These are phyloP conservation scores for Clavelina lepadiformis DNA, from an alignment of 23 tunicate species.

Conservation along the genomic window DNA sequence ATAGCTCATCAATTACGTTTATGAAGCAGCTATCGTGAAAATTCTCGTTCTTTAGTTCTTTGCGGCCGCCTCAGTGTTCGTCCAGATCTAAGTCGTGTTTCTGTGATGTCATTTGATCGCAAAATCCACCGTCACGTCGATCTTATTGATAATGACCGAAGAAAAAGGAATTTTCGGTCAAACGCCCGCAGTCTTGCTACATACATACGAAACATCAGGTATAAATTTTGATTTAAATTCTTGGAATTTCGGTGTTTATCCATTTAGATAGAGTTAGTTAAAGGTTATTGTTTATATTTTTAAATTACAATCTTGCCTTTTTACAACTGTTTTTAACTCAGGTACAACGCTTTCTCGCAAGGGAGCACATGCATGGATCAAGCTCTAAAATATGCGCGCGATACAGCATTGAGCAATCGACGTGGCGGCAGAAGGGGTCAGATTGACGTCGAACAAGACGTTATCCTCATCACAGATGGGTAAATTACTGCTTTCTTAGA, in stretches of 20 bases:
- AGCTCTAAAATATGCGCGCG: constrained; percentile 11
- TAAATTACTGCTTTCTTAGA: neutral
- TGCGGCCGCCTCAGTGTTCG: too few relatives aligned
- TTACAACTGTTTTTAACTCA: neutral
- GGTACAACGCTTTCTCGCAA: constrained; percentile 3
- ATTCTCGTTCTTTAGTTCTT: too few relatives aligned
- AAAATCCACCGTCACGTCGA: neutral
- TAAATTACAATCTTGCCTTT: neutral
- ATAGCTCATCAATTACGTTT: too few relatives aligned
- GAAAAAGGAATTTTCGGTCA: too few relatives aligned
- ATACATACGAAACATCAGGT: too few relatives aligned
- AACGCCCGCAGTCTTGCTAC: too few relatives aligned
- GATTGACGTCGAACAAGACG: constrained; percentile 26
- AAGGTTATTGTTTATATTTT: neutral
- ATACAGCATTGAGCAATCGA: neutral
- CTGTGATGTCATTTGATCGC: constrained; percentile 5
- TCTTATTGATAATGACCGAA: neutral
- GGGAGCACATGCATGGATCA: constrained; percentile 19
- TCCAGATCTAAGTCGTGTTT: too few relatives aligned
- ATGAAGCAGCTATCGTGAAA: too few relatives aligned
- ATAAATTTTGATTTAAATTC: too few relatives aligned
- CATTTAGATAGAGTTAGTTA: too few relatives aligned
- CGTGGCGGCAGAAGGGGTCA: constrained; percentile 9
- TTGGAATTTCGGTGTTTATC: too few relatives aligned
- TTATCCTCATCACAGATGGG: constrained; percentile 57